Base-by-base conservation (phyloP, 2,888 invertebrate species). In the Hirtodrosophila cameraria region DNA sequence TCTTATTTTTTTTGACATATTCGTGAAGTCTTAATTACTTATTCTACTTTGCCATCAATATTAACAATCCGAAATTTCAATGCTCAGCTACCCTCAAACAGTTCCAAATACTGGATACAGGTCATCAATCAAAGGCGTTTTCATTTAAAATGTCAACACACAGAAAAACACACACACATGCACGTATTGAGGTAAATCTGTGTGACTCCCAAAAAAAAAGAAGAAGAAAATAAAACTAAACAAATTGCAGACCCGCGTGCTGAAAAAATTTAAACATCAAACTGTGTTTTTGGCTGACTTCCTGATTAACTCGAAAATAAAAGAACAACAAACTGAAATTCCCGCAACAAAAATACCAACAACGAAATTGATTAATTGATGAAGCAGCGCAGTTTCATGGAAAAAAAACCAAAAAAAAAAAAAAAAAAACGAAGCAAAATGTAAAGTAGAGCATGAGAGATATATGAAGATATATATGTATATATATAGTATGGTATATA, bases 351-450 rank as follows among this genome's bases (percentile, higher is more conserved):
- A 73, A 79, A 84, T 67, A 64, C 48, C 64, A 79, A 65, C 68
- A 63, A 62, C 52, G 52, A 75, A 79, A 73, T 86, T 83, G 80
- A 83, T 81, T 81, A 81, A 81, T 86, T 81, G 86, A 86, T 80
- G 86, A 75, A 78, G 64, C 75, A 64, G 50, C 69, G 58, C 82
- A 66, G 63, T 66, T 81, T 70, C 71, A 64, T 68, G 67, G 82
- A 64, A 68, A 70, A 60, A 35, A 41, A 38, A 8, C 20, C 27
- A 42, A 36, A 53, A 42, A 12, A 52, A 20, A 15, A 41, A 42
- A 13, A 30, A 33, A 39, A 16, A 28, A n/a, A 13, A 38, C 5
- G 31, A 18, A 42, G 59, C 50, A 6, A 23, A 3, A 23, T 64
- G 28, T 31, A 59, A 79, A 80, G 66, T 81, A 53, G 62, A 67